Conservation (phyloP, 2,797 vertebrate genomes). For the Sebastes alutus region DNA sequence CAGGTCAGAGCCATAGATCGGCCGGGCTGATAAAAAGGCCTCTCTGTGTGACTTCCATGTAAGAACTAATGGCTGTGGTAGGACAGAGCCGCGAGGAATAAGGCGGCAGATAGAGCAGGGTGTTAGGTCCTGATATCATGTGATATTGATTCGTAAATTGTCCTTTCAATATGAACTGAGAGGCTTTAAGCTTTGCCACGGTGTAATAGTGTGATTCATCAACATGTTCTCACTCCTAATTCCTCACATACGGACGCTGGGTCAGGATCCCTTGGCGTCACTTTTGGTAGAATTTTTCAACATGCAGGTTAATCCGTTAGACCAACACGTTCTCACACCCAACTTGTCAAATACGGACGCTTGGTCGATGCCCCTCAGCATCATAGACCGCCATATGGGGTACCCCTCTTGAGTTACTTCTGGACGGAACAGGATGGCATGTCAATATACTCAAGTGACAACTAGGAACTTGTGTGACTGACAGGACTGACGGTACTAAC, state of each 20-base stretch:
- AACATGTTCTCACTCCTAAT: background rate
- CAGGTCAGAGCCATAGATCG: slow-evolving; percentile 18
- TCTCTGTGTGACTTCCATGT: background rate
- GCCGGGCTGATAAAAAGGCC: background rate
- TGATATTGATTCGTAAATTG: background rate
- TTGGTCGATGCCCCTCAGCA: no score
- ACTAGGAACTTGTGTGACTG: no score
- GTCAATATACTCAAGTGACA: no score
- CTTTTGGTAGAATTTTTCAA: background rate
- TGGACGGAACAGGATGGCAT: no score
- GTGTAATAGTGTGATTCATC: background rate
- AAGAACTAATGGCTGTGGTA: background rate
- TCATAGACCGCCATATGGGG: no score
- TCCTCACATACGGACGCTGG: background rate
- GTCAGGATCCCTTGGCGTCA: background rate
- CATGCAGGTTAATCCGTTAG: no score
- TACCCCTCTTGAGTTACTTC: no score
- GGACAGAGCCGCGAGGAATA: background rate
- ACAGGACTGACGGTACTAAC: no score
- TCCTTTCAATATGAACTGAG: background rate
- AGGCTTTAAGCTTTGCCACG: background rate
- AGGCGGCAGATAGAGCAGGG: background rate
- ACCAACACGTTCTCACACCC: no score
- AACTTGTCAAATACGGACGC: no score
- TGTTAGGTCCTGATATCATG: background rate